Conservation (phyloP, 2,113 vertebrate genomes). For the Rhinichthys klamathensis region DNA sequence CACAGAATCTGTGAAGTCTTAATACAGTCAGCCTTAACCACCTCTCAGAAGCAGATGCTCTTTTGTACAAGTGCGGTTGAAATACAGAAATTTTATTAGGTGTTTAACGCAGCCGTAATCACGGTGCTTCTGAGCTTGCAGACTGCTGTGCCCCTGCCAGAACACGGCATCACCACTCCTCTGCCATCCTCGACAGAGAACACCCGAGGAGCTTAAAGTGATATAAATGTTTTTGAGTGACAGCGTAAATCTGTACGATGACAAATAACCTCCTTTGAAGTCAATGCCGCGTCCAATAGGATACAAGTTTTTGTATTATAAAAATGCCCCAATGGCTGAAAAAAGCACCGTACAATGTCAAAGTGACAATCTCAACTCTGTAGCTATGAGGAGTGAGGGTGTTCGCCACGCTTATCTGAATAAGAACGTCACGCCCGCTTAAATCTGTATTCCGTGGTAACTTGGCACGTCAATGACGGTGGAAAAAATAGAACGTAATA, state of each 20-base stretch:
- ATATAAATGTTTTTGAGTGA: conserved; percentile 79
- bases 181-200: conserved; percentile 65
- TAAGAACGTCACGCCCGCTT: conserved; percentile 71
- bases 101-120: conserved; percentile 40
- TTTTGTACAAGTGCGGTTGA: conserved; percentile 32
- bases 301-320: conserved; percentile 72
- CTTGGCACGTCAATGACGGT: conserved; percentile 58
- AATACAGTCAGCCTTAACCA: conserved; percentile 40
- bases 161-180: conserved; percentile 60
- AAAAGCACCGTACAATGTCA: conserved; percentile 68
- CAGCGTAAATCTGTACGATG: conserved; percentile 76
- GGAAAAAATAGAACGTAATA: conserved; percentile 62
- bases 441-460: conserved; percentile 70
- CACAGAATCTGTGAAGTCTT: conserved; percentile 47
- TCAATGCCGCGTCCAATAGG: conserved; percentile 68
- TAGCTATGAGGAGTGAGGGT: conserved; percentile 54
- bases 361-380: conserved; percentile 67
- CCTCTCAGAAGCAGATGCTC: conserved; percentile 56
- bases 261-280: conserved; percentile 79
- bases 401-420: conserved; percentile 67
- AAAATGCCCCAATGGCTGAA: conserved; percentile 57
- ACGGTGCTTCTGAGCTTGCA: not conserved
- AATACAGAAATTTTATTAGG: conserved; percentile 28
- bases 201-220: conserved; percentile 74
- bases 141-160: conserved; percentile 20